Base-by-base conservation (phyloP, 1,140 invertebrate genomes). In the Platorchestia sp. region DNA sequence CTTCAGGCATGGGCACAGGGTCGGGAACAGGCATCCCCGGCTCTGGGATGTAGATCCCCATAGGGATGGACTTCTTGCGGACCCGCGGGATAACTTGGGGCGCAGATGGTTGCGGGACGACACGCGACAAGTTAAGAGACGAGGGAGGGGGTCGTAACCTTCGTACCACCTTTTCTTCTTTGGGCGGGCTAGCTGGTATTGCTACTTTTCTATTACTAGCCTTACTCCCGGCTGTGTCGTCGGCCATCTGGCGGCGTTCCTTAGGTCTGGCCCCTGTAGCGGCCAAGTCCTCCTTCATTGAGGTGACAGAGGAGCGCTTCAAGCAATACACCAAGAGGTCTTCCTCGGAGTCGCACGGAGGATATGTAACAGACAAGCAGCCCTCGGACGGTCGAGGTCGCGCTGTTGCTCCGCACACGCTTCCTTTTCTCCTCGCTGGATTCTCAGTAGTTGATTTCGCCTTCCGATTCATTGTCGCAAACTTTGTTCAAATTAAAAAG, bases 21-120 rank as follows among this genome's bases (percentile, higher is more conserved):
- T 93, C 91, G 22, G 91, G 91, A 10, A 45, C 14, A 40, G 91
- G 91, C 91, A 93, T 93, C 14, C 91, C 91, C 19, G 45, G 43
- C 40, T 93, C 91, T 14, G 91, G 91, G 91, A 93, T 93, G 45
- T 93, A 93, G 36, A 93, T 47, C 1, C 91, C 91, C 43, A 93
- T 6, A 47, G 91, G 91, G 43, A 93, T 40, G 91, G 91, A 93
- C 91, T 45, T 93, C 45, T 93, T 93, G 43, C 91, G 91, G 27
- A 45, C 43, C 36, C 91, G 91, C 36, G 91, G 45, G 41, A 40
- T 40, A 93, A 44, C 43, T 47, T 45, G 45, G 19, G 43, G 45
- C 14, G 91, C 43, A n/a, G 91, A 45, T 16, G 91, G 19, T 7
- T 45, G 43, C 36, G 87, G 87, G 41, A 10, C 10, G 91, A 19